These are phyloP conservation scores for Calliopsis andreniformis DNA, from an alignment of 1,140 invertebrate genomes.

Conservation along the genomic window DNA sequence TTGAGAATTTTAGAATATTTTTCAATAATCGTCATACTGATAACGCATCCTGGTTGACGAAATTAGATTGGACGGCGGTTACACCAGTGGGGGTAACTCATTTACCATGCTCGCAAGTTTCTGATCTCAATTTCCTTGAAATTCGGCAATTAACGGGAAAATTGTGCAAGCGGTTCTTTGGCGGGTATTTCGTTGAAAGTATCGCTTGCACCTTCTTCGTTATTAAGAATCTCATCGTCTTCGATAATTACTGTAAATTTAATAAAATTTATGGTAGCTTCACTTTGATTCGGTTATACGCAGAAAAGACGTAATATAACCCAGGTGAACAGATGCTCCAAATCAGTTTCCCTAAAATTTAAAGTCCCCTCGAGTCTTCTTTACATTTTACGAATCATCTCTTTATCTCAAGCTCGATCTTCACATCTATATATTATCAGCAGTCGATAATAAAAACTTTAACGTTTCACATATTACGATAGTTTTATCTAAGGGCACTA, in stretches of 20 bases:
- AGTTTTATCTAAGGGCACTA: too few relatives aligned
- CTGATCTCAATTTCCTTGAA: slow-evolving; percentile 66
- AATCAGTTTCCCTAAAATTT: background rate
- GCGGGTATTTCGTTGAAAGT: slow-evolving; percentile 38
- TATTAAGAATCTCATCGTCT: slow-evolving; percentile 37
- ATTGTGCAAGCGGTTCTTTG: slow-evolving; percentile 60
- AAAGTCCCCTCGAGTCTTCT: too few relatives aligned
- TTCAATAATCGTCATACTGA: slow-evolving; percentile 63
- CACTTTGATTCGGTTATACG: background rate
- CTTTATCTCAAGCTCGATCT: too few relatives aligned
- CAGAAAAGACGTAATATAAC: background rate
- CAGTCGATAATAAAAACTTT: background rate
- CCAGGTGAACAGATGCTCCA: background rate
- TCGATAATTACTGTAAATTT: slow-evolving; percentile 40
- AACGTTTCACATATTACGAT: too few relatives aligned
- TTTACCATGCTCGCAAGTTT: slow-evolving; percentile 69
- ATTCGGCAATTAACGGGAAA: slow-evolving; percentile 76
- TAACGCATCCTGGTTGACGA: slow-evolving; percentile 57
- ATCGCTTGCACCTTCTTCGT: slow-evolving; percentile 30
- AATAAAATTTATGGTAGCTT: slow-evolving; percentile 9
- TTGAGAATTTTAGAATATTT: slow-evolving; percentile 24
- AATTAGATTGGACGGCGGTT: slow-evolving; percentile 63
- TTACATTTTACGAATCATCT: too few relatives aligned
- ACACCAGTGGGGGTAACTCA: slow-evolving; percentile 69
- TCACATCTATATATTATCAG: too few relatives aligned